Evolutionary conservation across 2,888 invertebrate genomes (phyloP).

Genomic region (Athalia cordata): DNA sequence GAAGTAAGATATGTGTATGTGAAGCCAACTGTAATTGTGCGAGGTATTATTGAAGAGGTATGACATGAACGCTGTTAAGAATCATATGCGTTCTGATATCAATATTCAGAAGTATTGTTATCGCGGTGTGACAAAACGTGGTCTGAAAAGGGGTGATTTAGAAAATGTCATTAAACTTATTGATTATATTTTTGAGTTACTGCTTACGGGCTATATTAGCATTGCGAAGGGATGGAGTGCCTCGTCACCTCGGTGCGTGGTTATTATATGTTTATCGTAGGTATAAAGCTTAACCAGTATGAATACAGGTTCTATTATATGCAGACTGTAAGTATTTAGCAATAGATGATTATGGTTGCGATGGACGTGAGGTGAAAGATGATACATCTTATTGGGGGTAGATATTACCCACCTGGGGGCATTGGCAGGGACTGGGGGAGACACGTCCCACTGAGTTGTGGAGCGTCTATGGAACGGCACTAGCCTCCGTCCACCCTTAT

Average conservation of each 20-base stretch:
- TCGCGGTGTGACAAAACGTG: too few relatives aligned
- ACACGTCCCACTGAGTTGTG: conserved; percentile 71
- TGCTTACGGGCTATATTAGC: conserved; percentile 29
- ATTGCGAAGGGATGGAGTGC: conserved; percentile 35
- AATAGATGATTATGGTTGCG: conserved; percentile 41
- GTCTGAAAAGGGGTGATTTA: too few relatives aligned
- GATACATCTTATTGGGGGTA: conserved; percentile 51
- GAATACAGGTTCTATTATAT: conserved; percentile 18
- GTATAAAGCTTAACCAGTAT: conserved; percentile 26
- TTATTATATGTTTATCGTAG: conserved; percentile 28
- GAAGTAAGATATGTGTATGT: neutral
- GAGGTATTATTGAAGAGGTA: conserved; percentile 3
- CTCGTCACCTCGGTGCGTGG: conserved; percentile 35
- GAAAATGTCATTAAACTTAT: neutral
- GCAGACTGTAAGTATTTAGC: conserved; percentile 8
- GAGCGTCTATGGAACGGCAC: conserved; percentile 80
- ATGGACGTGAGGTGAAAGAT: conserved; percentile 41
- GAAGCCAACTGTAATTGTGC: neutral
- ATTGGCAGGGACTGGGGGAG: conserved; percentile 70
- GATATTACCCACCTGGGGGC: conserved; percentile 72
- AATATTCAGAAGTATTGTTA: too few relatives aligned
- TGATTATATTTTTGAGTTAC: neutral
- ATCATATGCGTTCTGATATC: neutral
- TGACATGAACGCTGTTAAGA: neutral
- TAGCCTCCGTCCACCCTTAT: conserved; percentile 75